phyloP scores from a whole-genome alignment of 2,888 invertebrate genomes.

The Scaptomyza parva region DNA sequence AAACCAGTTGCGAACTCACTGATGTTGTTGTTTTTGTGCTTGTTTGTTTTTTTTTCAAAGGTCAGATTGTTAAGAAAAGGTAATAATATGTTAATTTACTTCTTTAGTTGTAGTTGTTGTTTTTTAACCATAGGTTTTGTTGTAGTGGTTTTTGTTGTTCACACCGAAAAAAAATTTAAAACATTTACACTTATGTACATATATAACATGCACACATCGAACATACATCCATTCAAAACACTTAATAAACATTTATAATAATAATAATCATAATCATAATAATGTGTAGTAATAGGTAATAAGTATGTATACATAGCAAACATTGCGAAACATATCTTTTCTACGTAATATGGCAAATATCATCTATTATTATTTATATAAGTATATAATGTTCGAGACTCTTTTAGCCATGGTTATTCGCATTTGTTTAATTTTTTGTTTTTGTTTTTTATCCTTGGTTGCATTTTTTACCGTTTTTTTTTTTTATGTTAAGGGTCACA shows the following conservation, averaged over 20 bases:
- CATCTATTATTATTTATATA: slow-evolving; percentile 42
- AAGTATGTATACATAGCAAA: slow-evolving; percentile 65
- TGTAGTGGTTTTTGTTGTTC: slow-evolving; percentile 54
- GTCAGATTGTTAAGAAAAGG: slow-evolving; percentile 38
- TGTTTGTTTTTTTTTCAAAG: slow-evolving; percentile 32
- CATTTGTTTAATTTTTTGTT: slow-evolving; percentile 54
- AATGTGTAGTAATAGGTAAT: slow-evolving; percentile 75
- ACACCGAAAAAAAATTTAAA: slow-evolving; percentile 63
- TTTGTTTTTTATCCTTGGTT: slow-evolving; percentile 27
- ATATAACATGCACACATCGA: slow-evolving; percentile 63
- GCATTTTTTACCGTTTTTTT: slow-evolving; percentile 25
- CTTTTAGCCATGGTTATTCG: slow-evolving; percentile 74
- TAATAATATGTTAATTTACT: slow-evolving; percentile 73
- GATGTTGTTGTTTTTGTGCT: slow-evolving; percentile 31
- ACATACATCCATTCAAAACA: slow-evolving; percentile 71
- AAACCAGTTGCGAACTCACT: slow-evolving; percentile 64
- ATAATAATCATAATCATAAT: slow-evolving; percentile 57
- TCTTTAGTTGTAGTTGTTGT: slow-evolving; percentile 63
- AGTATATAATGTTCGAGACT: slow-evolving; percentile 70
- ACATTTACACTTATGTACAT: slow-evolving; percentile 80
- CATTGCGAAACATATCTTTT: slow-evolving; percentile 56
- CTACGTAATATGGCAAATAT: slow-evolving; percentile 42
- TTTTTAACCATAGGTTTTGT: slow-evolving; percentile 63
- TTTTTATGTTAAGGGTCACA: slow-evolving; percentile 73
- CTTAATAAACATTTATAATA: slow-evolving; percentile 72